phyloP scores from a whole-genome alignment of 2,797 vertebrate genomes.

The Betta splendens region DNA sequence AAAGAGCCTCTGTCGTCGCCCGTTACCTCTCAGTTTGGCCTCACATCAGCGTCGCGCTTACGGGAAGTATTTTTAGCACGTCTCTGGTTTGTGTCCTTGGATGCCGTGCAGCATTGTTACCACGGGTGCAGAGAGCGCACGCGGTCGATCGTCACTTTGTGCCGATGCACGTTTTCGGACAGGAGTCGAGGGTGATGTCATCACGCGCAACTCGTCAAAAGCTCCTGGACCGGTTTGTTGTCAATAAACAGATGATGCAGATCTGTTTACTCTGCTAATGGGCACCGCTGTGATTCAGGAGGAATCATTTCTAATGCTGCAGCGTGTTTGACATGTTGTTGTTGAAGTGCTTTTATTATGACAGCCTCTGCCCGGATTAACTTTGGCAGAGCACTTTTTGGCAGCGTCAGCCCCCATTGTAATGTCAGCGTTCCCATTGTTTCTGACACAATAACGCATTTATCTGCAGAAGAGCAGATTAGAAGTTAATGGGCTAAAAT shows the following conservation, averaged over 20 bases:
- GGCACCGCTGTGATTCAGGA: slow-evolving; percentile 2
- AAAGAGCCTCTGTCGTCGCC: slow-evolving; percentile 62
- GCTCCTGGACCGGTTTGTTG: background rate
- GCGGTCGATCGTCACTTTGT: background rate
- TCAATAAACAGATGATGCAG: slow-evolving; percentile 14
- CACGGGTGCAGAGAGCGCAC: background rate
- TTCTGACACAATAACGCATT: too few relatives aligned
- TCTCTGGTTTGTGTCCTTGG: slow-evolving; percentile 38
- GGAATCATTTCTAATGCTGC: background rate
- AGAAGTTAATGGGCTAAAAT: too few relatives aligned
- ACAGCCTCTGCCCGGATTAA: background rate
- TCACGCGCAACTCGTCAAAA: slow-evolving; percentile 3
- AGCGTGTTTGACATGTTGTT: background rate
- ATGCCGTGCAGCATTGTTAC: slow-evolving; percentile 4
- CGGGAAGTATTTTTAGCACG: slow-evolving; percentile 53
- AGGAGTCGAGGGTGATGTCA: slow-evolving; percentile 3
- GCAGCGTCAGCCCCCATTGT: background rate
- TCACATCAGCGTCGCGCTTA: slow-evolving; percentile 40
- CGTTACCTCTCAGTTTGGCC: slow-evolving; percentile 37
- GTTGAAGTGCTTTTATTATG: background rate
- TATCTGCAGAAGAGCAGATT: too few relatives aligned
- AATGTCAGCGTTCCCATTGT: too few relatives aligned
- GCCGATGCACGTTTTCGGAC: background rate
- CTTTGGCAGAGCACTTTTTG: background rate
- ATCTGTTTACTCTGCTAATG: background rate